Evolutionary conservation across 1,140 invertebrate species (phyloP).

Genomic region (Pygmarrhopalites habei): DNA sequence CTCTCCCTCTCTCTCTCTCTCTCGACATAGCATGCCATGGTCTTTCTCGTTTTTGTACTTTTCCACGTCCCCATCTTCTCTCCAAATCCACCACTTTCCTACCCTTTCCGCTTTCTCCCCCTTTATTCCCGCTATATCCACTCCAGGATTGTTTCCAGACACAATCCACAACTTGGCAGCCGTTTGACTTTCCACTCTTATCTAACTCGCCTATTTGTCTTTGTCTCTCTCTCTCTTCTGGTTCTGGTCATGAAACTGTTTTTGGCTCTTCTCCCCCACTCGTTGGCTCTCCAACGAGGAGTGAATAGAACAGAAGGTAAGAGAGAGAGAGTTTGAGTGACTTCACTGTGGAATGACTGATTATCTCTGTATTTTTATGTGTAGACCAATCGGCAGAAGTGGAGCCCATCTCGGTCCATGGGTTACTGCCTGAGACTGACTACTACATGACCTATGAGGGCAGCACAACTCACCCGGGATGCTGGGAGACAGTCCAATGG

Average conservation of each 20-base stretch:
- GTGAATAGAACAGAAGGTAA: too few species aligned
- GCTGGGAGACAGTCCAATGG: slow-evolving; percentile 91
- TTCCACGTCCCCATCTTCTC: too few species aligned
- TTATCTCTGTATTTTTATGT: not conserved
- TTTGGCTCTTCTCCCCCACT: not conserved
- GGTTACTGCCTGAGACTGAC: slow-evolving; percentile 80
- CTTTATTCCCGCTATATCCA: not conserved
- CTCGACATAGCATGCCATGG: not conserved
- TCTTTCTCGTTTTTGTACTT: not conserved
- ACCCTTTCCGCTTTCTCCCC: not conserved
- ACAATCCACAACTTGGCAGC: slow-evolving; percentile 2
- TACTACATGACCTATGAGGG: slow-evolving; percentile 97
- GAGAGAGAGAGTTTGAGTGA: not conserved
- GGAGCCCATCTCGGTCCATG: slow-evolving; percentile 70
- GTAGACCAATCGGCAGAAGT: slow-evolving; percentile 71
- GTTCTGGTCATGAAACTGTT: not conserved
- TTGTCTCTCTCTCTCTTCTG: not conserved
- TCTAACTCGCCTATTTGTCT: slow-evolving; percentile 9
- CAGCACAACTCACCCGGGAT: slow-evolving; percentile 86
- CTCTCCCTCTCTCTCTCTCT: slow-evolving; percentile 1
- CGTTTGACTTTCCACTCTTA: slow-evolving; percentile 16
- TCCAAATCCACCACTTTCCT: not conserved
- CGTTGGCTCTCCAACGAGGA: too few species aligned
- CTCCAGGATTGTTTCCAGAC: too few species aligned
- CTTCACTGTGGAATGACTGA: slow-evolving; percentile 4